Conservation (phyloP, 2,888 invertebrate genomes). For the Embidobia sp. region DNA sequence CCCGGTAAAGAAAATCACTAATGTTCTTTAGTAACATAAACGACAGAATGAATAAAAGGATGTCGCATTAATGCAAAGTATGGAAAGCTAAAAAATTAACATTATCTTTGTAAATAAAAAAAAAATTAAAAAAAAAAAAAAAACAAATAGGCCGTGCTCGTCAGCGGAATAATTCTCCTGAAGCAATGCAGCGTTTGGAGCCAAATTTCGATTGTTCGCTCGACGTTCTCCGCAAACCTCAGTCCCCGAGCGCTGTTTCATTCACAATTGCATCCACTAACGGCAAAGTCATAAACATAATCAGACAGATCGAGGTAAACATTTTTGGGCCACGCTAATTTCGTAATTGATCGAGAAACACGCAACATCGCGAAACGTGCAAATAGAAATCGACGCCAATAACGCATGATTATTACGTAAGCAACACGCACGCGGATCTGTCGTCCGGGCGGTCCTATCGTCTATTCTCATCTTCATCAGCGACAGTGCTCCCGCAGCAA, state of each 20-base stretch:
- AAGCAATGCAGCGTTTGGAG: constrained; percentile 6
- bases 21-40: no score
- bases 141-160: not conserved
- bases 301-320: constrained; percentile 29
- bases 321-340: constrained; percentile 24
- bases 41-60: no score
- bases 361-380: constrained; percentile 35
- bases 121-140: no score
- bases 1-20: no score
- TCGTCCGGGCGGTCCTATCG: constrained; percentile 39
- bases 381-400: constrained; percentile 27
- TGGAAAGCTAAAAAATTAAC: no score
- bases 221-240: constrained; percentile 9
- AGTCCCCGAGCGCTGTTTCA: not conserved
- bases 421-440: constrained; percentile 37
- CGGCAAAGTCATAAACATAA: constrained; percentile 33
- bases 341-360: constrained; percentile 37
- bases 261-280: constrained; percentile 40
- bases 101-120: no score
- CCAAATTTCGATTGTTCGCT: constrained; percentile 39
- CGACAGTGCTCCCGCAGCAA: constrained; percentile 69
- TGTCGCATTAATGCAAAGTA: no score
- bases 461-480: constrained; percentile 63
- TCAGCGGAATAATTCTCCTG: constrained; percentile 6
- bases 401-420: constrained; percentile 56